These are phyloP conservation scores for Drosophila chauvacae DNA, from an alignment of 1,140 invertebrate species.

Conservation along the genomic window DNA sequence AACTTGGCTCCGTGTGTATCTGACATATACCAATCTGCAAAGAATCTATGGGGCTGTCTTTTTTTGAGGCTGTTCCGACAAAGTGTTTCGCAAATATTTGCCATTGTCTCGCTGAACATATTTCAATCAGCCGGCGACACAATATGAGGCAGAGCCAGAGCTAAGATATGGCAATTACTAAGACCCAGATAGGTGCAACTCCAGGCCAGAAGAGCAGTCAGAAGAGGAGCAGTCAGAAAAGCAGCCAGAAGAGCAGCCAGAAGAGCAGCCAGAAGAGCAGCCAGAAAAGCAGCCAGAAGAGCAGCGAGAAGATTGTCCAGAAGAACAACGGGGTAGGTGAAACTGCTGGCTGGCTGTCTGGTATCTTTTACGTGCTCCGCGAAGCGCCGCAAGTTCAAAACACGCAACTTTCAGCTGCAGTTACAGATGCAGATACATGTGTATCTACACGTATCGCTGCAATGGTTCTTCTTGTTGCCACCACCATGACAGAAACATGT, in stretches of 20 bases:
- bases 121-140: constrained; percentile 64
- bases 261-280: neutral
- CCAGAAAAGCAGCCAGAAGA: neutral
- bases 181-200: constrained; percentile 43
- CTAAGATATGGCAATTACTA: constrained; percentile 69
- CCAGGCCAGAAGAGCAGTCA: neutral
- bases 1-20: constrained; percentile 38
- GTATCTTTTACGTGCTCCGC: constrained; percentile 75
- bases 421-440: constrained; percentile 55
- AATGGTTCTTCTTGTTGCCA: constrained; percentile 35
- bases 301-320: no score
- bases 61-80: constrained; percentile 14
- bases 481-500: neutral
- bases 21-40: constrained; percentile 21
- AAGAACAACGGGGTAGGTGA: no score
- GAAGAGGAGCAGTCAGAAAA: neutral
- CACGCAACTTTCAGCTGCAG: constrained; percentile 42
- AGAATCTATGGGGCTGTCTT: constrained; percentile 26
- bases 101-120: constrained; percentile 65
- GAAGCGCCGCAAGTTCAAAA: constrained; percentile 70
- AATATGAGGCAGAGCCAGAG: constrained; percentile 43
- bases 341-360: neutral
- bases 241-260: no score
- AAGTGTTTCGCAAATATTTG: constrained; percentile 75
- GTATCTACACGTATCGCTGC: constrained; percentile 41